phyloP scores from a whole-genome alignment of 2,888 invertebrate genomes.

The Arrhopalites spinosus region DNA sequence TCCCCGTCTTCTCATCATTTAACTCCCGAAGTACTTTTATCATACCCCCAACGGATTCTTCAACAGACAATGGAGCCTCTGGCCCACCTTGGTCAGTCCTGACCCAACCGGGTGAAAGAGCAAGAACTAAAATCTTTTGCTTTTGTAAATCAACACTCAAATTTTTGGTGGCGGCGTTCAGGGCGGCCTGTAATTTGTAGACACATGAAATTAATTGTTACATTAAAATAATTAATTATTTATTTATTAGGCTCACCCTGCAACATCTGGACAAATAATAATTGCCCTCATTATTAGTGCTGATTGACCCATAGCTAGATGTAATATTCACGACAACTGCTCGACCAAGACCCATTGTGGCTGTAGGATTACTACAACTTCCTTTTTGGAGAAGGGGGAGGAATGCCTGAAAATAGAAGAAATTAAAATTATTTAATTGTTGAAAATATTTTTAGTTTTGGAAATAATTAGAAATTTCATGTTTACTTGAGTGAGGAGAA shows the following conservation, averaged over 20 bases:
- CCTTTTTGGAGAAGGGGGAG: slow-evolving; percentile 35
- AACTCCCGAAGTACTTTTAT: slow-evolving; percentile 69
- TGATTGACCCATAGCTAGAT: slow-evolving; percentile 77
- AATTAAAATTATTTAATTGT: slow-evolving; percentile 23
- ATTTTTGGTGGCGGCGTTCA: slow-evolving; percentile 85
- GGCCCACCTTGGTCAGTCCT: slow-evolving; percentile 51
- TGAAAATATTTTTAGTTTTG: too few species aligned
- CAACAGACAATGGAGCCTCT: slow-evolving; percentile 74
- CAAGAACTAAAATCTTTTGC: slow-evolving; percentile 74
- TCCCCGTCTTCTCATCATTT: slow-evolving; percentile 71
- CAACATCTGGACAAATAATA: slow-evolving; percentile 84
- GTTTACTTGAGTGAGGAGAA: slow-evolving; percentile 81
- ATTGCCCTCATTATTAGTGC: slow-evolving; percentile 74
- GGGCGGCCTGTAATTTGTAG: slow-evolving; percentile 74
- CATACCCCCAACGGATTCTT: slow-evolving; percentile 70
- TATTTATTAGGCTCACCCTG: slow-evolving; percentile 66
- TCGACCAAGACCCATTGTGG: slow-evolving; percentile 12
- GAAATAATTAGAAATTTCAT: too few species aligned
- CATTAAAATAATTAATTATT: background rate
- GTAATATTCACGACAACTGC: slow-evolving; percentile 74
- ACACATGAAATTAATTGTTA: background rate
- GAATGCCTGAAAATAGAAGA: slow-evolving; percentile 20
- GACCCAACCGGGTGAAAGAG: slow-evolving; percentile 89
- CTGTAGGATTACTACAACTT: background rate
- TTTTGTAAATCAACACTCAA: slow-evolving; percentile 79